phyloP scores from a whole-genome alignment of 1,140 invertebrate genomes.

The Harlomillsia oculata region DNA sequence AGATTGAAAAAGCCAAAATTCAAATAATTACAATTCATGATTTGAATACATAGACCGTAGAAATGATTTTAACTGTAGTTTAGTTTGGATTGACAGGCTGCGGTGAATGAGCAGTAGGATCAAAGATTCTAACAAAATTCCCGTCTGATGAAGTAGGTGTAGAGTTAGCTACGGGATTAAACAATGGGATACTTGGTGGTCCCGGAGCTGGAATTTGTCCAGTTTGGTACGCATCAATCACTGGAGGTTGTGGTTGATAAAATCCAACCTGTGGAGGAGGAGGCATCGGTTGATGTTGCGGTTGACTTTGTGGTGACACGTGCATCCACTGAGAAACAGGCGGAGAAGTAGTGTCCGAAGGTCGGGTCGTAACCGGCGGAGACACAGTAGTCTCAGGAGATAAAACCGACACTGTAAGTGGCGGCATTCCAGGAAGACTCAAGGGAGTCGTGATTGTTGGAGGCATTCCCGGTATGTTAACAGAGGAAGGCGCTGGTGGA shows the following conservation, averaged over 20 bases:
- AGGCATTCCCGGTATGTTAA: conserved; percentile 17
- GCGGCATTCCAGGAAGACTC: conserved; percentile 66
- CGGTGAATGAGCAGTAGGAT: conserved; percentile 7
- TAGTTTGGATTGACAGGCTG: conserved; percentile 11
- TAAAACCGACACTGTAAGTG: conserved; percentile 68
- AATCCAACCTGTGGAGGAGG: conserved; percentile 10
- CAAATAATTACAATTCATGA: too few relatives aligned
- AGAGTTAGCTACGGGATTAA: conserved; percentile 34
- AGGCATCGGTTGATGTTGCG: conserved; percentile 10
- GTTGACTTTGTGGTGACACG: conserved; percentile 5
- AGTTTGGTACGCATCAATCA: conserved; percentile 4
- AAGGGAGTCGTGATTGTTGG: conserved; percentile 54
- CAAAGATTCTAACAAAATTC: conserved; percentile 21
- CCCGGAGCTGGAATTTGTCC: conserved; percentile 4
- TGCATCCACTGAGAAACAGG: conserved; percentile 1
- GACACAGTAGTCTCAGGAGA: conserved; percentile 47
- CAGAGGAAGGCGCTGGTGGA: conserved; percentile 4
- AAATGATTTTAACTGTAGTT: too few relatives aligned
- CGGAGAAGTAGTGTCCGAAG: conserved; percentile 1
- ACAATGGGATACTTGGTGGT: conserved; percentile 28
- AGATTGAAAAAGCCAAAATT: too few relatives aligned
- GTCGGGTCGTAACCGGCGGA: too few relatives aligned
- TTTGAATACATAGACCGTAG: too few relatives aligned
- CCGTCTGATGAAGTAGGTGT: conserved; percentile 14
- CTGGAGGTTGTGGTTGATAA: conserved; percentile 5